Evolutionary conservation across 2,113 vertebrate species (phyloP).

Genomic region (Gavia stellata): DNA sequence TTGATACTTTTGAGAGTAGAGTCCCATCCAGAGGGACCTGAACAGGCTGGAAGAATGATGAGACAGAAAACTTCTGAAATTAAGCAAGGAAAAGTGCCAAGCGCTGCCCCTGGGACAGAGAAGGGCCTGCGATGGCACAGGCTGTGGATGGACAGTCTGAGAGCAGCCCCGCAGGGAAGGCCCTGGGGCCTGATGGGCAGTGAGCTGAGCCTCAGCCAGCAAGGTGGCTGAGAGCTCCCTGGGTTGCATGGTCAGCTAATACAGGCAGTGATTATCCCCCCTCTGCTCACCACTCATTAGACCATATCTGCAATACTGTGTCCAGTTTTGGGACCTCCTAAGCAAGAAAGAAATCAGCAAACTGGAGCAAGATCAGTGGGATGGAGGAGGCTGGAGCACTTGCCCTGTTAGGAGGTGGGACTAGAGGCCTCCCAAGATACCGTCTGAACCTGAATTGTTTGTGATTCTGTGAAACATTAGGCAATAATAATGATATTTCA

Average conservation of each 20-base stretch:
- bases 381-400: background rate
- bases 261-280: background rate
- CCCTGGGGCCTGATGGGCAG: background rate
- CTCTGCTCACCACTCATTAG: background rate
- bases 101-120: background rate
- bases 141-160: background rate
- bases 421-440: background rate
- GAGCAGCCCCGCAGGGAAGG: background rate
- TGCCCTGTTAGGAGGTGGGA: background rate
- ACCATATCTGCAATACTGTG: background rate
- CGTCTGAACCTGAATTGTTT: background rate
- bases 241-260: background rate
- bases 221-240: background rate
- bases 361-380: background rate
- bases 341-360: background rate
- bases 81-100: background rate
- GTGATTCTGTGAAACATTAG: background rate
- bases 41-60: background rate
- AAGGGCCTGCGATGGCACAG: background rate
- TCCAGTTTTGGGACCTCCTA: background rate
- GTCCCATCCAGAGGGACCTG: background rate
- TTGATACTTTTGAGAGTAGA: background rate
- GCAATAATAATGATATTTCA: background rate
- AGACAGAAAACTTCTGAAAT: background rate
- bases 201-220: background rate